Percentiles rank a stretch among this genome's conserved stretches.
Evolutionary conservation across 2,113 vertebrate species (phyloP).

Genomic region (Corythaixoides concolor): DNA sequence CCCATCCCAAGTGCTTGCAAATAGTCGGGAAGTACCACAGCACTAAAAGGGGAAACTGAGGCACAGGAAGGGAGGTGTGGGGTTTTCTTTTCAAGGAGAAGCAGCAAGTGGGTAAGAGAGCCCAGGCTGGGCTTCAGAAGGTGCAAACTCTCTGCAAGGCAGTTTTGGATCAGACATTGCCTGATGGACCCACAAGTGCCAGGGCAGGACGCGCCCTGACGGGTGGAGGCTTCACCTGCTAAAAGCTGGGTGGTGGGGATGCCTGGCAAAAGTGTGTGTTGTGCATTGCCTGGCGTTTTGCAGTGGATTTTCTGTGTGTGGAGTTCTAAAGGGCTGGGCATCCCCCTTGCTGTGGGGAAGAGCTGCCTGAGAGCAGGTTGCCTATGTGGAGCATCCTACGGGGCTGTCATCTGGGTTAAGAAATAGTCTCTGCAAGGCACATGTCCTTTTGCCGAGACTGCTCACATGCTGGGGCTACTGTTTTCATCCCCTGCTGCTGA

Average conservation of each 20-base stretch:
- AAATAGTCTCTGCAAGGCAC: neutral
- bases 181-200: neutral
- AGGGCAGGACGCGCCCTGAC: neutral
- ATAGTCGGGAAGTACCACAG: neutral
- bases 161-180: neutral
- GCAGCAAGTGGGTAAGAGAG: neutral
- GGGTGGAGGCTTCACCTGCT: neutral
- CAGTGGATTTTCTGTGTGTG: neutral
- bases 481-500: neutral
- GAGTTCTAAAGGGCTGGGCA: neutral
- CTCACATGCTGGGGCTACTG: neutral
- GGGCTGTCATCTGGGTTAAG: neutral
- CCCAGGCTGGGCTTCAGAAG: neutral
- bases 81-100: neutral
- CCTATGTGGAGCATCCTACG: neutral
- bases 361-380: neutral
- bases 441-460: neutral
- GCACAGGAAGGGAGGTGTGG: neutral
- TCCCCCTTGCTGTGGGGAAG: neutral
- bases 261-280: neutral
- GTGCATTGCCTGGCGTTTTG: neutral
- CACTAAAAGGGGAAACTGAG: neutral
- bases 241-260: accelerated
- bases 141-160: neutral
- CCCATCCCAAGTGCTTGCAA: neutral